Base-by-base conservation (phyloP, 2,113 vertebrate genomes). In the Rutilus rutilus region DNA sequence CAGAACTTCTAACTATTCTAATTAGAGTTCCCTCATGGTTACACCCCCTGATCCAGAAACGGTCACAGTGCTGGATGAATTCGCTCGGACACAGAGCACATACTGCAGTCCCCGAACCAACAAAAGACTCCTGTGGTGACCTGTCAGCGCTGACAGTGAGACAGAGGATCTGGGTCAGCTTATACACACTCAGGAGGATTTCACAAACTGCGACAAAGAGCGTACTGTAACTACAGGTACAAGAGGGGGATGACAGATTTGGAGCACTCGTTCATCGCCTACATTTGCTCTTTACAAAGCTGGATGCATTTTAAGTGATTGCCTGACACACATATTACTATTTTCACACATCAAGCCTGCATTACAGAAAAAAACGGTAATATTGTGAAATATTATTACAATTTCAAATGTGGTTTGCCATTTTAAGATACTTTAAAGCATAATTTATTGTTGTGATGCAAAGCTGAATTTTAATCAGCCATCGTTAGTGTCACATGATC, bases 101-200 rank as follows among this genome's bases (percentile, higher is more conserved):
- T 1, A 54, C 82, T 57, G 69, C 21, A 54, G 6, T 27, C 30
- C 30, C 50, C 54, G 0, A 76, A 52, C 7, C 25, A 65, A 65
- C 73, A 73, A 62, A 30, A 65, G 27, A 33, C 21, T 73, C 74
- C 83, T 69, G 59, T 52, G 60, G 50, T 12, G 45, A 64, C 83
- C 33, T 11, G 39, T 84, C 62, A 84, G 17, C 9, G 10, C 36
- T 67, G 73, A 30, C 67, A 42, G n/a, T 60, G 57, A 57, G 17
- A 39, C 42, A 78, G 57, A 33, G 45, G 83, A 65, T 78, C 83
- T 85, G 60, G 74, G 59, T 64, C 83, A 85, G 71, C 17, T 27
- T 84, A 59, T 45, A 11, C 69, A 47, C 30, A 42, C 30, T 47
- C 33, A 59, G 42, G 71, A 75, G 54, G 82, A 62, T 23, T 45